Evolutionary conservation across 92 coral and sea anemone species (phyloP).

Genomic region (Umimayanthus kanabou): DNA sequence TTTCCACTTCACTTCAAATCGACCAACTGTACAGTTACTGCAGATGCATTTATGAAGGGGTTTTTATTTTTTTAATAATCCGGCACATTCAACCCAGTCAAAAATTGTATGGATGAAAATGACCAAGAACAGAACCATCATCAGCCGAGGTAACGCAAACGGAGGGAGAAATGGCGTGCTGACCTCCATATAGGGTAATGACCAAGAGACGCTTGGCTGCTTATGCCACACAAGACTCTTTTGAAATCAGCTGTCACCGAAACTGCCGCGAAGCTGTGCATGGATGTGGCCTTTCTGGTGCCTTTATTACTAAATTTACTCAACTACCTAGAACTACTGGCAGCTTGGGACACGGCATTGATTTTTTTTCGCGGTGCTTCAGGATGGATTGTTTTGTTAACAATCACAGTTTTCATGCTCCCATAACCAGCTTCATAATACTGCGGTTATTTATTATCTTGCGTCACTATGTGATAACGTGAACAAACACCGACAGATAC

Average conservation of each 20-base stretch:
- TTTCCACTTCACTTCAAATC: neutral
- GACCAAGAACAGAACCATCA: constrained; percentile 25
- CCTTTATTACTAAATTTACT: neutral
- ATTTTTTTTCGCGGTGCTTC: neutral
- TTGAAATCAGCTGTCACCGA: constrained; percentile 33
- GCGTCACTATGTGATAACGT: constrained; percentile 30
- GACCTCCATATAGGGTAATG: constrained; percentile 42
- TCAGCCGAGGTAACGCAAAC: constrained; percentile 24
- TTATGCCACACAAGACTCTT: constrained; percentile 2
- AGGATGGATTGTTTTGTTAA: neutral
- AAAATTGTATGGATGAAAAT: neutral
- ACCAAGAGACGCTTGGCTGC: constrained; percentile 16
- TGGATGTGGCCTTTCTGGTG: neutral
- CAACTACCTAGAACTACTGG: neutral
- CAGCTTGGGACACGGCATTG: neutral
- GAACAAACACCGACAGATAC: neutral
- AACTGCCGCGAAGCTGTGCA: constrained; percentile 37
- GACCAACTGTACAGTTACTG: neutral
- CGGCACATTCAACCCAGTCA: neutral
- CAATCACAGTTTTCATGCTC: constrained; percentile 42
- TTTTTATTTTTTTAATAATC: constrained; percentile 1
- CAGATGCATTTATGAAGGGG: neutral
- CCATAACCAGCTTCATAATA: constrained; percentile 21
- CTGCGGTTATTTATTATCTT: neutral
- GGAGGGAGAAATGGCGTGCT: neutral